Conservation (phyloP, 1,140 invertebrate species). For the Cherax quadricarinatus region DNA sequence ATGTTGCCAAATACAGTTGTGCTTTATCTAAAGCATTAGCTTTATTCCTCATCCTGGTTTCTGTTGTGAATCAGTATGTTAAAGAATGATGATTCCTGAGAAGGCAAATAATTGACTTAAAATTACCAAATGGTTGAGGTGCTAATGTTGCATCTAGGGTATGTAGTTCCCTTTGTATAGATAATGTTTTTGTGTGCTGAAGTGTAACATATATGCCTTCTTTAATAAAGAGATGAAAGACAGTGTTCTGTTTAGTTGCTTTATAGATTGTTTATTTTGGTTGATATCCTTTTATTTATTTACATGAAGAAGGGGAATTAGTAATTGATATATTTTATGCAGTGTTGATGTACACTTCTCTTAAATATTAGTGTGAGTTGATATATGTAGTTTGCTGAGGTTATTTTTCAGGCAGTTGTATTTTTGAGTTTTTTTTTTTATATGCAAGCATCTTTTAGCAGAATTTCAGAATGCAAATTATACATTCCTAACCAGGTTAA, state of each 20-base stretch:
- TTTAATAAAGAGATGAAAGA: constrained; percentile 47
- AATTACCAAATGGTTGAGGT: constrained; percentile 26
- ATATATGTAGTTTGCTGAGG: too few species aligned
- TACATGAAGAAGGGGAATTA: background rate
- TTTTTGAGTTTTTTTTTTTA: too few species aligned
- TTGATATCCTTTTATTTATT: background rate
- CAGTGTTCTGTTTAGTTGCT: background rate
- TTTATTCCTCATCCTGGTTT: background rate
- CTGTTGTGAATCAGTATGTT: background rate
- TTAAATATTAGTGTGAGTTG: too few species aligned
- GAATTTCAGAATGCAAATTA: too few species aligned
- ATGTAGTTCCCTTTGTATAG: constrained; percentile 48
- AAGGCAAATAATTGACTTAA: background rate
- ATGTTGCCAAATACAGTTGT: background rate
- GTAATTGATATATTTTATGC: background rate
- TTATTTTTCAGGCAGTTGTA: too few species aligned
- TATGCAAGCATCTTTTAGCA: too few species aligned
- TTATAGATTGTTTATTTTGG: background rate
- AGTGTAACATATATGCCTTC: constrained; percentile 42
- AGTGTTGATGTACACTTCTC: too few species aligned
- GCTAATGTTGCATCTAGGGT: constrained; percentile 26
- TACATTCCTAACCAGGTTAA: too few species aligned
- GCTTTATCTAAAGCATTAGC: background rate
- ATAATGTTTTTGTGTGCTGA: constrained; percentile 50
- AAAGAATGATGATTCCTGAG: background rate